These are phyloP conservation scores for Pelobates cultripes DNA, from an alignment of 2,797 vertebrate species.

Conservation along the genomic window DNA sequence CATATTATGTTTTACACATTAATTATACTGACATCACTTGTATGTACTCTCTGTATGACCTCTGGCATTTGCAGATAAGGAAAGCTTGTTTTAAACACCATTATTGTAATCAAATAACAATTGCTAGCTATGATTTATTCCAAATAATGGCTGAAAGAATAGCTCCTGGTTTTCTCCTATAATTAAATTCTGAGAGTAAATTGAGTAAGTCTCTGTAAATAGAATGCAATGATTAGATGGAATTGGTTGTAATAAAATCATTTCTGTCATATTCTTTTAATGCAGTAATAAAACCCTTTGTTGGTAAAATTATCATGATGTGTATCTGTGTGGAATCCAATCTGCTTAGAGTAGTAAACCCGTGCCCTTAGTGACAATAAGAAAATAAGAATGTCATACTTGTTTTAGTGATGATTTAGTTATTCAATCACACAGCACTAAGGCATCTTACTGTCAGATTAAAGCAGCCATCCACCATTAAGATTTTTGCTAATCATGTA, in stretches of 20 bases:
- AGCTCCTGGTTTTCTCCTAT: conserved; percentile 39
- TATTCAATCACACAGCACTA: no score
- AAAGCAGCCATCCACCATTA: no score
- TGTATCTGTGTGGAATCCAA: neutral
- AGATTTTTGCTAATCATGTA: no score
- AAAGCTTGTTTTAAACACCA: conserved; percentile 36
- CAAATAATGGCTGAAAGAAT: conserved; percentile 47
- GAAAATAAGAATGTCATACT: no score
- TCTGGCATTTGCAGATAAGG: conserved; percentile 48
- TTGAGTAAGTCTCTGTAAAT: conserved; percentile 28
- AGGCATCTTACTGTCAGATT: no score
- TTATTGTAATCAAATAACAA: conserved; percentile 51
- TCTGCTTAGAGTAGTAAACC: neutral
- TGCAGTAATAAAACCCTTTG: conserved; percentile 16
- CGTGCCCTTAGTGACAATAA: neutral
- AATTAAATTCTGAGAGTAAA: conserved; percentile 40
- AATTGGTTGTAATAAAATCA: conserved; percentile 1
- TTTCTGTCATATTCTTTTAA: conserved; percentile 11
- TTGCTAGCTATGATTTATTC: conserved; percentile 46
- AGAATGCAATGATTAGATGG: conserved; percentile 26
- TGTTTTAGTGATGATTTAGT: no score
- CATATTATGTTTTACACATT: conserved; percentile 4
- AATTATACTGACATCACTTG: conserved; percentile 25
- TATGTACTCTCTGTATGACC: conserved; percentile 28
- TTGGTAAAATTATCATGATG: neutral